These are phyloP conservation scores for Nasonia giraulti DNA, from an alignment of 1,140 invertebrate species.

Conservation along the genomic window DNA sequence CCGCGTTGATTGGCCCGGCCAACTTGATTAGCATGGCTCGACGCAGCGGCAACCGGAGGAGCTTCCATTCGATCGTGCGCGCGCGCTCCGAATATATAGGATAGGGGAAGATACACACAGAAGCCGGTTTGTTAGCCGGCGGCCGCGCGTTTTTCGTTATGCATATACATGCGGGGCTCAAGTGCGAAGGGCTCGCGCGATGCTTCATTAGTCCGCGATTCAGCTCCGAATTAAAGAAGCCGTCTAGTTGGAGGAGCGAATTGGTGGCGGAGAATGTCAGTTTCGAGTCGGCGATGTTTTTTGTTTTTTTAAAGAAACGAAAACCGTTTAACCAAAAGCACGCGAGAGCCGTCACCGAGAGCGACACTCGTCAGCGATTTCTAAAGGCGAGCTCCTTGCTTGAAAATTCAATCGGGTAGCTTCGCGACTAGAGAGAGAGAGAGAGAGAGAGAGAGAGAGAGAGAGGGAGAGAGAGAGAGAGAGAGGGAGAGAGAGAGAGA, in stretches of 20 bases:
- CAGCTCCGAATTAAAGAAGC: not conserved
- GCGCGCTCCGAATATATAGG: no score
- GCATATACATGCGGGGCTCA: not conserved
- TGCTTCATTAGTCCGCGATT: not conserved
- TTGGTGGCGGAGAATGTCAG: not conserved
- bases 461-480: not conserved
- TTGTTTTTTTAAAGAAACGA: not conserved
- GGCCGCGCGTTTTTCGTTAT: not conserved
- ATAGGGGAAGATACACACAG: not conserved
- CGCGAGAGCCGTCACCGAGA: not conserved
- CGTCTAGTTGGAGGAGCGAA: not conserved
- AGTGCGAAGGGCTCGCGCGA: not conserved
- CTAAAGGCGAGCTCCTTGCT: not conserved
- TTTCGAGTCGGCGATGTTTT: not conserved
- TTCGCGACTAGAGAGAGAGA: not conserved
- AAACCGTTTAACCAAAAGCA: not conserved
- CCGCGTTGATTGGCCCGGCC: not conserved
- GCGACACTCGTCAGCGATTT: slow-evolving; percentile 19
- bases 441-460: not conserved
- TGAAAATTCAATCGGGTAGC: not conserved
- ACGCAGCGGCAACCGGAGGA: not conserved
- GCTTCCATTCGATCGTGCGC: not conserved
- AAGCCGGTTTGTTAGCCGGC: not conserved
- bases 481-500: not conserved
- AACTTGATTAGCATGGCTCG: slow-evolving; percentile 2